Conservation (phyloP, 1,140 invertebrate genomes). For the Pectinophora gossypiella region DNA sequence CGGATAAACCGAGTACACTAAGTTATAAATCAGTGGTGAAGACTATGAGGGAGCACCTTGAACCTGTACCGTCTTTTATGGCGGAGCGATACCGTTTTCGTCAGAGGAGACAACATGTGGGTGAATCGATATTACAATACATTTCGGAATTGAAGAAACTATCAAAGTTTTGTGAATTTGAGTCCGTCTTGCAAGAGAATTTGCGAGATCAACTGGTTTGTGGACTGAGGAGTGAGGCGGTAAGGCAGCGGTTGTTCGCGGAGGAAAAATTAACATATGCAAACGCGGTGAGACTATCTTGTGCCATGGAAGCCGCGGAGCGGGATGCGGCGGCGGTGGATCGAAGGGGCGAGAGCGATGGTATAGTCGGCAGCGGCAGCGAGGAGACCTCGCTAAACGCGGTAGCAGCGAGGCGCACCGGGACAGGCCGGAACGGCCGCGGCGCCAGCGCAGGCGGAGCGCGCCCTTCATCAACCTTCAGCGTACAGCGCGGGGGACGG, state of each 20-base stretch:
- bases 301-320: constrained; percentile 18
- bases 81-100: constrained; percentile 26
- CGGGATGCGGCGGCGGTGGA: constrained; percentile 17
- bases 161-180: constrained; percentile 17
- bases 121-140: constrained; percentile 17
- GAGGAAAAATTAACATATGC: constrained; percentile 16
- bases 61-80: constrained; percentile 4
- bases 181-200: constrained; percentile 12
- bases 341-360: too few relatives aligned
- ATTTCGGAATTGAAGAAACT: constrained; percentile 19
- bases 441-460: too few relatives aligned
- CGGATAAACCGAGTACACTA: not conserved
- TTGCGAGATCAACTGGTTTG: constrained; percentile 28
- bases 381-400: too few relatives aligned
- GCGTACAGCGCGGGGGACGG: not conserved
- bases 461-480: too few relatives aligned
- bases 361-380: not conserved
- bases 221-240: constrained; percentile 19
- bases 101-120: constrained; percentile 10
- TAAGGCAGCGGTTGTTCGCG: constrained; percentile 23
- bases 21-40: not conserved
- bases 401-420: too few relatives aligned
- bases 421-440: too few relatives aligned
- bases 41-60: not conserved
- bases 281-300: constrained; percentile 12